Conservation (phyloP, 2,797 vertebrate species). For the Lycodopsis pacificus region DNA sequence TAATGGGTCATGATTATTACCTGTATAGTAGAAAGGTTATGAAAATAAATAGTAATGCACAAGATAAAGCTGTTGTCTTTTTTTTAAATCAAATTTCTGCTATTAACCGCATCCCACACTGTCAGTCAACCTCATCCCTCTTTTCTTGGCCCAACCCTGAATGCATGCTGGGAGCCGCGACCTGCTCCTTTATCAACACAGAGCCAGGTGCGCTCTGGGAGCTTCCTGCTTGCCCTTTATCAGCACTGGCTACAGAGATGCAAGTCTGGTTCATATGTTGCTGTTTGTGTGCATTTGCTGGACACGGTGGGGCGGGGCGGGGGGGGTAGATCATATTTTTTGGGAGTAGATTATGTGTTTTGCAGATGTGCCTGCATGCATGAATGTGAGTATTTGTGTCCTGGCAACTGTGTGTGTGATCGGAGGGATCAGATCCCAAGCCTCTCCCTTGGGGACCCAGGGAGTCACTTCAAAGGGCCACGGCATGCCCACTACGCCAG, state of each 20-base stretch:
- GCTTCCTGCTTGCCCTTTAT: conserved; percentile 82
- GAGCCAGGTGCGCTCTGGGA: conserved; percentile 84
- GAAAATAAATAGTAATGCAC: not conserved
- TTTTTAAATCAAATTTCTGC: not conserved
- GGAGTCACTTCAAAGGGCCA: conserved; percentile 81
- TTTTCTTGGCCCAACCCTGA: conserved; percentile 57
- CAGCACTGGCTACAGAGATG: conserved; percentile 61
- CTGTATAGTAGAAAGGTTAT: not conserved
- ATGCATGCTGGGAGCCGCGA: conserved; percentile 72
- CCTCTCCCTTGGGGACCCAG: conserved; percentile 65
- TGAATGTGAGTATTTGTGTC: conserved; percentile 47
- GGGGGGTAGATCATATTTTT: conserved; percentile 48
- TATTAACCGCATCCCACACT: conserved; percentile 6
- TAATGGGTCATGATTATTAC: not conserved
- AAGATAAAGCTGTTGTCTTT: not conserved
- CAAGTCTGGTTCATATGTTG: conserved; percentile 35
- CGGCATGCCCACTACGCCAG: conserved; percentile 57
- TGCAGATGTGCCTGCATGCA: conserved; percentile 9
- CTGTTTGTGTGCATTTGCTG: conserved; percentile 35
- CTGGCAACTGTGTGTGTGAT: conserved; percentile 42
- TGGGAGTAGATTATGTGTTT: conserved; percentile 42
- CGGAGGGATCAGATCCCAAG: conserved; percentile 75
- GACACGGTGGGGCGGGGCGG: not conserved
- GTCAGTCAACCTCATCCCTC: conserved; percentile 48
- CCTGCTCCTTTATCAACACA: conserved; percentile 84